Evolutionary conservation across 2,113 vertebrate genomes (phyloP), one percentile per base, ranked within the genome.

Genomic region (Siphamia tubifer): DNA sequence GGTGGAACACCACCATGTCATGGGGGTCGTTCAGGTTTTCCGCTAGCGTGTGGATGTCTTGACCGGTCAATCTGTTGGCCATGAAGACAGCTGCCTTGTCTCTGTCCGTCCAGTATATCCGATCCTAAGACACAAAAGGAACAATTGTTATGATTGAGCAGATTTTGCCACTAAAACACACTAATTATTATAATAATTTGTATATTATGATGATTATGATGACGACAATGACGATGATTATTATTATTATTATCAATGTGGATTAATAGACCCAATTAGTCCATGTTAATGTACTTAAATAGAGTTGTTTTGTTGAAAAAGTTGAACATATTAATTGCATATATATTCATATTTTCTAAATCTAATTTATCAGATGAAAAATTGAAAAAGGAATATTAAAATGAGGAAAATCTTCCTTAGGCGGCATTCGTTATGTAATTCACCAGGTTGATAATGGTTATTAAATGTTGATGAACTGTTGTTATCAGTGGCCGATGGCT

Each of bases 11-110:
- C 58, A 96, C 95, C 0, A 99, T 96, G 74, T 98, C 97, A 1
- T 98, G 96, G 2, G 97, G 96, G 77, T 98, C 96, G 21, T 99
- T 98, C 79, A 99, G 96, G 67, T 98, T 95, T 81, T 99, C 96
- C 3, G 96, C 96, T 65, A 99, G 84, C 15, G 94, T 8, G 2
- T 93, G 94, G 88, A 98, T 84, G 63, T 98, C 96, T 57, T 92
- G 81, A 12, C 96, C 96, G 0, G 90, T 98, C 68, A 98, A 92
- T 54, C 97, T 90, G 91, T 97, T 98, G 36, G 94, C 96, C 0
- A 96, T 97, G 93, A 96, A 99, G 73, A 99, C 96, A 0, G 97
- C 94, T 25, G 96, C 95, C 0, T 94, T 95, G 88, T 98, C 95
- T 81, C 96, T 89, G 87, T 99, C 98, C 4, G 97, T 99, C 98